These are phyloP conservation scores for Theocolax elegans DNA, from an alignment of 1,140 invertebrate genomes.

Conservation along the genomic window DNA sequence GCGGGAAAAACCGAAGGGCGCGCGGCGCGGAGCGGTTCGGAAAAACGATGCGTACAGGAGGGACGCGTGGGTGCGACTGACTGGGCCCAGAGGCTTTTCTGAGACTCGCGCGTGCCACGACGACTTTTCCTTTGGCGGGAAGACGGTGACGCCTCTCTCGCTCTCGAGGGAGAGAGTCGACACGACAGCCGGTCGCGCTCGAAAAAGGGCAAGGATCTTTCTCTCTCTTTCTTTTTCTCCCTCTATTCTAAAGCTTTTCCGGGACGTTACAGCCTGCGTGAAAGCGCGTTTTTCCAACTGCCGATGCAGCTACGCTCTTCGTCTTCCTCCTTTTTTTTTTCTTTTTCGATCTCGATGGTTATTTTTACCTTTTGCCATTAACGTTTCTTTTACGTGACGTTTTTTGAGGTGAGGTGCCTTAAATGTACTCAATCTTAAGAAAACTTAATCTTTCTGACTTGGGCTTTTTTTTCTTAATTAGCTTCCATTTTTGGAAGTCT, in stretches of 20 bases:
- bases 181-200: conserved; percentile 15
- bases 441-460: too few species aligned
- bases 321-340: not conserved
- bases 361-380: not conserved
- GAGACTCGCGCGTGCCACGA: too few species aligned
- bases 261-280: not conserved
- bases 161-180: conserved; percentile 20
- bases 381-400: not conserved
- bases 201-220: conserved; percentile 35
- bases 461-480: too few species aligned
- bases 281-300: conserved; percentile 26
- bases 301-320: not conserved
- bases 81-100: conserved; percentile 4
- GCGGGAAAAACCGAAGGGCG: too few species aligned
- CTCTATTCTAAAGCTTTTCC: conserved; percentile 17
- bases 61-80: conserved; percentile 54
- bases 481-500: too few species aligned
- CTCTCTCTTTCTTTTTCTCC: conserved; percentile 4
- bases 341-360: not conserved
- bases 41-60: conserved; percentile 31
- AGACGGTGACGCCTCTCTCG: conserved; percentile 20
- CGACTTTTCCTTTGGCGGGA: conserved; percentile 45
- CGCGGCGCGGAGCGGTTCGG: too few species aligned
- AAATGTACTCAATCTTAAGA: too few species aligned
- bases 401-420: too few species aligned